Conservation (phyloP, 2,888 invertebrate species). For the Desoria tigrina region DNA sequence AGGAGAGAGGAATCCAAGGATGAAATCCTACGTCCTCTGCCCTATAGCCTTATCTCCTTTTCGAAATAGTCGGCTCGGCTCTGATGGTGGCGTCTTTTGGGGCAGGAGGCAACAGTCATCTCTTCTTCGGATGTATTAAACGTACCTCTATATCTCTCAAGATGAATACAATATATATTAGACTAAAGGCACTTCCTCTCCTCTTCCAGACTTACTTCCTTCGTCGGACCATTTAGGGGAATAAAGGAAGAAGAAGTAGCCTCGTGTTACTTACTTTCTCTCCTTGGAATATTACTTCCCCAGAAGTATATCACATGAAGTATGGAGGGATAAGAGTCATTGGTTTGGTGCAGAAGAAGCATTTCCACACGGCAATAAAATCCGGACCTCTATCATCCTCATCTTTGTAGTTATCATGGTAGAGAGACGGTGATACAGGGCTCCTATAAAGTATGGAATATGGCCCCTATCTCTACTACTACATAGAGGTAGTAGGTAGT, state of each 20-base stretch:
- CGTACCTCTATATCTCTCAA: too few relatives aligned
- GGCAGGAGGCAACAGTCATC: too few relatives aligned
- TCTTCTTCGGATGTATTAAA: too few relatives aligned
- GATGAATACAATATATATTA: too few relatives aligned
- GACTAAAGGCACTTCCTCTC: too few relatives aligned
- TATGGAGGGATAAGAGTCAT: constrained; percentile 3
- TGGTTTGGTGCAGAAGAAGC: constrained; percentile 1
- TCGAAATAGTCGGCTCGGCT: neutral
- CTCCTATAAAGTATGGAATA: neutral
- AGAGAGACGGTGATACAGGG: too few relatives aligned
- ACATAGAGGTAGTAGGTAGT: neutral
- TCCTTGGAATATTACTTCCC: too few relatives aligned
- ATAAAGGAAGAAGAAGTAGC: too few relatives aligned
- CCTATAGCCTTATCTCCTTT: neutral
- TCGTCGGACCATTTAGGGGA: too few relatives aligned
- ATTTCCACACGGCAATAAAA: constrained; percentile 16
- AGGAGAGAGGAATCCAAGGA: constrained; percentile 9
- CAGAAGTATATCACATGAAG: neutral
- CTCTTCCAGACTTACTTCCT: too few relatives aligned
- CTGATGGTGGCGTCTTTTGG: too few relatives aligned
- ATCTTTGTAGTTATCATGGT: neutral
- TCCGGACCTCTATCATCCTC: constrained; percentile 4
- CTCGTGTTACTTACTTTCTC: too few relatives aligned
- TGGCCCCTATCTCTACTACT: neutral
- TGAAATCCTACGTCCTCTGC: constrained; percentile 6